phyloP scores from a whole-genome alignment of 2,113 vertebrate genomes.

The Pagrus major region DNA sequence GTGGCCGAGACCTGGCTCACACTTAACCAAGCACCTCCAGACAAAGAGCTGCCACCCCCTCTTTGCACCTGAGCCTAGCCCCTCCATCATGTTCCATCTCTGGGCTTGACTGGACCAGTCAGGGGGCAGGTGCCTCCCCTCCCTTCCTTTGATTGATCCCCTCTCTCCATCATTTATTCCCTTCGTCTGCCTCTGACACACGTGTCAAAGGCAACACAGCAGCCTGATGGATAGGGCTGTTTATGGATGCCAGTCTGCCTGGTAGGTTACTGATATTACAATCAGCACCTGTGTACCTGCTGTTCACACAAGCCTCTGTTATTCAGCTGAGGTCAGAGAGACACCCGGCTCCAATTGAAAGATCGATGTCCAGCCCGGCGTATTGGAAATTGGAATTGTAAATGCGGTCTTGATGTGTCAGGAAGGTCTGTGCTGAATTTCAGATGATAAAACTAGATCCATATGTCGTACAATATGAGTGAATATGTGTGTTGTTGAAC shows the following conservation, averaged over 20 bases:
- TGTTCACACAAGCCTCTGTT: slow-evolving; percentile 70
- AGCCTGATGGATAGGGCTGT: slow-evolving; percentile 85
- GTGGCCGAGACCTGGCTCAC: slow-evolving; percentile 56
- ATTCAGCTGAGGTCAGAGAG: slow-evolving; percentile 75
- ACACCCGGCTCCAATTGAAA: slow-evolving; percentile 63
- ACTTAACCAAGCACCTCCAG: slow-evolving; percentile 72
- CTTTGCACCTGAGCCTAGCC: slow-evolving; percentile 83
- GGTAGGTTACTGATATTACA: slow-evolving; percentile 83
- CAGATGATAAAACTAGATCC: slow-evolving; percentile 33
- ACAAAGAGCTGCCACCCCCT: slow-evolving; percentile 71
- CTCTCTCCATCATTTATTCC: slow-evolving; percentile 84
- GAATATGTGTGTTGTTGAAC: neutral
- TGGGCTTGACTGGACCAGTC: slow-evolving; percentile 77
- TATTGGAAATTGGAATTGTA: slow-evolving; percentile 71
- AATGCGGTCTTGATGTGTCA: slow-evolving; percentile 63
- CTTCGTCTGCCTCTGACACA: slow-evolving; percentile 78
- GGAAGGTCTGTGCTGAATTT: slow-evolving; percentile 48
- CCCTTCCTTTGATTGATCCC: slow-evolving; percentile 82
- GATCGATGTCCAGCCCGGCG: slow-evolving; percentile 68
- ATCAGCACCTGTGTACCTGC: slow-evolving; percentile 84
- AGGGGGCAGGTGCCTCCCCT: slow-evolving; percentile 77
- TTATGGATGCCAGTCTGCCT: slow-evolving; percentile 83
- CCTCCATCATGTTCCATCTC: slow-evolving; percentile 82
- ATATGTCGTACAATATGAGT: slow-evolving; percentile 30
- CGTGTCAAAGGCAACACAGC: slow-evolving; percentile 77